These are phyloP conservation scores for Heliconius aoede DNA, from an alignment of 2,888 invertebrate species.

Conservation along the genomic window DNA sequence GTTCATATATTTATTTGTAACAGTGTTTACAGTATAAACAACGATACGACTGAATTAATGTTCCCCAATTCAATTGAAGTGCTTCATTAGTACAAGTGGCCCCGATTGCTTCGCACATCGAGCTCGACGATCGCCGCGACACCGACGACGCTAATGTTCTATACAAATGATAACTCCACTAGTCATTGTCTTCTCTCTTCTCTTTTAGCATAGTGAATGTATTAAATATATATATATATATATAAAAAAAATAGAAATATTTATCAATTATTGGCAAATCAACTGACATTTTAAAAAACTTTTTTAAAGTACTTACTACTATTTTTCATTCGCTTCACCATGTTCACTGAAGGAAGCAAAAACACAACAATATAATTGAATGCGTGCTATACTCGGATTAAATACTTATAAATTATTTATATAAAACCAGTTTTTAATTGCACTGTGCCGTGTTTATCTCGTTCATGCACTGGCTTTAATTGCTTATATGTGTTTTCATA, in stretches of 20 bases:
- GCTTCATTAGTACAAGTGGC: constrained; percentile 84
- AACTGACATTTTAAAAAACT: not conserved
- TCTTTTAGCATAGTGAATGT: not conserved
- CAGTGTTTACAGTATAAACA: constrained; percentile 63
- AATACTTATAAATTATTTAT: constrained; percentile 45
- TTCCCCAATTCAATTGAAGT: constrained; percentile 83
- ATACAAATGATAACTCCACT: constrained; percentile 14
- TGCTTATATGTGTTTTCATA: constrained; percentile 40
- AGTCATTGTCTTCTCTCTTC: constrained; percentile 1
- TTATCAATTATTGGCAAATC: not conserved
- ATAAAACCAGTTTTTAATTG: constrained; percentile 45
- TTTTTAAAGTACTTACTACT: not conserved
- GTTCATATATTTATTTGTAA: constrained; percentile 52
- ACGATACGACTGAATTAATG: constrained; percentile 77
- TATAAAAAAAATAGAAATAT: not conserved
- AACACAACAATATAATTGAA: constrained; percentile 30
- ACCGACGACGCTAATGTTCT: constrained; percentile 53
- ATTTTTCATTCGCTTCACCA: not conserved
- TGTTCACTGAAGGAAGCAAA: constrained; percentile 38
- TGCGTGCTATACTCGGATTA: constrained; percentile 44
- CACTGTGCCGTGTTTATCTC: constrained; percentile 43
- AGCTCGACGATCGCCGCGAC: constrained; percentile 65
- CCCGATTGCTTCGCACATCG: constrained; percentile 81
- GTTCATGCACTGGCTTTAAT: constrained; percentile 43
- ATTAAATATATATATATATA: no score